Percentiles rank a stretch among this genome's conserved stretches.
Evolutionary conservation across 2,888 invertebrate genomes (phyloP).

Genomic region (Euphydryas editha): DNA sequence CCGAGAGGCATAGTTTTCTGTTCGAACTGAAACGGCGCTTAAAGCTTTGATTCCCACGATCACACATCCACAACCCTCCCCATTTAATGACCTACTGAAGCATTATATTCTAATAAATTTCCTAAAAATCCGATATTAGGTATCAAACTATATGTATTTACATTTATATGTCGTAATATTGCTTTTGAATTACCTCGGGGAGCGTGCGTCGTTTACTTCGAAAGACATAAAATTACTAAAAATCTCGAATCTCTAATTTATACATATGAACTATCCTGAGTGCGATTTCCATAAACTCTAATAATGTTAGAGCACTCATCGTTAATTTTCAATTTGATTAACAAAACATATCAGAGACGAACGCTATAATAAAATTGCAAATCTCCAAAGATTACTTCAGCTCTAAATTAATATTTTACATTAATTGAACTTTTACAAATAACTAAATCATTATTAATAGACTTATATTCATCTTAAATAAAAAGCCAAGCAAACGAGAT

Average conservation of each 20-base stretch:
- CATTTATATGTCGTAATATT: constrained; percentile 83
- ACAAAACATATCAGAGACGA: constrained; percentile 63
- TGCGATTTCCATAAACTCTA: constrained; percentile 73
- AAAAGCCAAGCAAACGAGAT: constrained; percentile 50
- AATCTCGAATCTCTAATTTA: constrained; percentile 78
- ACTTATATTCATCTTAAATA: constrained; percentile 33
- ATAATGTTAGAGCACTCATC: constrained; percentile 77
- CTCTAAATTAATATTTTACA: constrained; percentile 60
- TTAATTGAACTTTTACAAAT: constrained; percentile 38
- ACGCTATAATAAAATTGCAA: constrained; percentile 72
- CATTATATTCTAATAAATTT: constrained; percentile 78
- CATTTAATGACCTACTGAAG: constrained; percentile 74
- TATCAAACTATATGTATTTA: constrained; percentile 84
- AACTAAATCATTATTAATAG: constrained; percentile 41
- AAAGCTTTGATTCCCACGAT: constrained; percentile 83
- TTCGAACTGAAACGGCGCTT: constrained; percentile 74
- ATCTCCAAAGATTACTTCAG: constrained; percentile 75
- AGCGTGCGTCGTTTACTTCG: constrained; percentile 76
- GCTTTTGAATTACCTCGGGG: constrained; percentile 82
- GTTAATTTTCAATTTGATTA: constrained; percentile 70
- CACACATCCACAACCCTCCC: constrained; percentile 73
- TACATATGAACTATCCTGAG: constrained; percentile 74
- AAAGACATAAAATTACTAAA: constrained; percentile 70
- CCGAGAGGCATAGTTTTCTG: constrained; percentile 64
- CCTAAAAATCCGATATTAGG: constrained; percentile 78